phyloP scores from a whole-genome alignment of 2,113 vertebrate species.

The Pyrgilauda ruficollis region DNA sequence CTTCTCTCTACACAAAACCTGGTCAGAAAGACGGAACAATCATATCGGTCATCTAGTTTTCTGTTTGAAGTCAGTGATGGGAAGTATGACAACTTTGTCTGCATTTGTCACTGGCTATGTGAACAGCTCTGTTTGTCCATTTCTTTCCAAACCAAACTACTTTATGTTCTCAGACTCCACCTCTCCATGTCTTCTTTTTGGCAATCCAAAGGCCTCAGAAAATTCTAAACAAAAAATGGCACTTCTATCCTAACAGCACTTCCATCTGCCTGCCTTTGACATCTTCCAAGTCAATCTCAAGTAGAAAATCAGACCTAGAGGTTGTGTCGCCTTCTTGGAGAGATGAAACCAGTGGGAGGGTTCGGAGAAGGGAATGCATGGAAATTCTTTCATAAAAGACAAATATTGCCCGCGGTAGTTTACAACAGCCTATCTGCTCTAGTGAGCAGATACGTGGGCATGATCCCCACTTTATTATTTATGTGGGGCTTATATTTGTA shows the following conservation, averaged over 20 bases:
- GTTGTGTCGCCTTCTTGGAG: neutral
- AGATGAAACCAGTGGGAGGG: neutral
- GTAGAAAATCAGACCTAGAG: neutral
- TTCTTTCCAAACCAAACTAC: neutral
- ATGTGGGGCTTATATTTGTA: slow-evolving; percentile 26
- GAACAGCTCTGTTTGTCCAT: neutral
- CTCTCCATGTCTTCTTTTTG: neutral
- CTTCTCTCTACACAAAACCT: neutral
- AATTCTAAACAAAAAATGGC: neutral
- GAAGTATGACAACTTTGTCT: neutral
- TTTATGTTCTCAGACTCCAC: neutral
- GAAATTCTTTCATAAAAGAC: slow-evolving; percentile 20
- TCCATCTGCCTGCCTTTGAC: neutral
- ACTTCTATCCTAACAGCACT: neutral
- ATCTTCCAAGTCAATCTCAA: neutral
- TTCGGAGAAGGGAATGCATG: neutral
- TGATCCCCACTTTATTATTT: slow-evolving; percentile 27
- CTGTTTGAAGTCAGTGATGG: neutral
- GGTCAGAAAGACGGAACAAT: neutral
- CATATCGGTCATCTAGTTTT: neutral
- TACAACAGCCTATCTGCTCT: slow-evolving; percentile 14
- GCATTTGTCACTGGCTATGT: neutral
- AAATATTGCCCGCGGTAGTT: neutral
- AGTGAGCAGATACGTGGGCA: neutral
- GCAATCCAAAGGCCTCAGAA: neutral